Percentiles rank a stretch among this genome's conserved stretches.
These are phyloP conservation scores for Pediacus dermestoides DNA, from an alignment of 2,888 invertebrate genomes.

Conservation along the genomic window DNA sequence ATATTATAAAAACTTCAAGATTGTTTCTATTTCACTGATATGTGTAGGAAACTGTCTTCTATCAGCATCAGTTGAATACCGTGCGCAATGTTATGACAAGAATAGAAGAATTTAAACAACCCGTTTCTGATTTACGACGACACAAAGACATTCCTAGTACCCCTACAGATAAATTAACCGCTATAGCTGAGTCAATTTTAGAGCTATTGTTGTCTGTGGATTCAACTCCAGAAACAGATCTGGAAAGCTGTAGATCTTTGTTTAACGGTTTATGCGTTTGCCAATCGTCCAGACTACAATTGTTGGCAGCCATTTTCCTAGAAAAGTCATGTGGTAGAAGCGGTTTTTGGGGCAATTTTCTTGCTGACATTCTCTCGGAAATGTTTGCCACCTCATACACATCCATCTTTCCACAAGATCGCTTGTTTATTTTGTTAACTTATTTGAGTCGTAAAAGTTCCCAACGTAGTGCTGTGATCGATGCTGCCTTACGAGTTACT, in stretches of 20 bases:
- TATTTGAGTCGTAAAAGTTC: slow-evolving; percentile 81
- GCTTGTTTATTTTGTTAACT: slow-evolving; percentile 81
- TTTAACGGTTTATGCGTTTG: slow-evolving; percentile 73
- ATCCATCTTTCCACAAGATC: slow-evolving; percentile 79
- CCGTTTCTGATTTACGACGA: slow-evolving; percentile 10
- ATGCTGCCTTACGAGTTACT: slow-evolving; percentile 60
- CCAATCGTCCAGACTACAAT: slow-evolving; percentile 74
- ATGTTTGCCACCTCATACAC: slow-evolving; percentile 78
- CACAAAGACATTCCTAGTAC: slow-evolving; percentile 51
- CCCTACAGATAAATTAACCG: slow-evolving; percentile 79
- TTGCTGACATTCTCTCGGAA: slow-evolving; percentile 76
- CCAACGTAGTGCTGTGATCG: slow-evolving; percentile 62
- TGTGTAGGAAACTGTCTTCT: slow-evolving; percentile 74
- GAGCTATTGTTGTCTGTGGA: slow-evolving; percentile 66
- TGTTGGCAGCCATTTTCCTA: slow-evolving; percentile 72
- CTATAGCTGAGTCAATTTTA: slow-evolving; percentile 76
- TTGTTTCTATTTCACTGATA: slow-evolving; percentile 3
- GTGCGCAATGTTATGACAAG: slow-evolving; percentile 72
- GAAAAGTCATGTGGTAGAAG: slow-evolving; percentile 54
- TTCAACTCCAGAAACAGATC: slow-evolving; percentile 39
- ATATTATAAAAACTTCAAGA: neutral
- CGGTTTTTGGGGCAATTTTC: slow-evolving; percentile 84
- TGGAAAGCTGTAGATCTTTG: slow-evolving; percentile 58
- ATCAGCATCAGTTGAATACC: slow-evolving; percentile 86
- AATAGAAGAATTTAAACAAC: slow-evolving; percentile 55